Conservation (phyloP, 2,797 vertebrate genomes). For the Siniperca obscura region DNA sequence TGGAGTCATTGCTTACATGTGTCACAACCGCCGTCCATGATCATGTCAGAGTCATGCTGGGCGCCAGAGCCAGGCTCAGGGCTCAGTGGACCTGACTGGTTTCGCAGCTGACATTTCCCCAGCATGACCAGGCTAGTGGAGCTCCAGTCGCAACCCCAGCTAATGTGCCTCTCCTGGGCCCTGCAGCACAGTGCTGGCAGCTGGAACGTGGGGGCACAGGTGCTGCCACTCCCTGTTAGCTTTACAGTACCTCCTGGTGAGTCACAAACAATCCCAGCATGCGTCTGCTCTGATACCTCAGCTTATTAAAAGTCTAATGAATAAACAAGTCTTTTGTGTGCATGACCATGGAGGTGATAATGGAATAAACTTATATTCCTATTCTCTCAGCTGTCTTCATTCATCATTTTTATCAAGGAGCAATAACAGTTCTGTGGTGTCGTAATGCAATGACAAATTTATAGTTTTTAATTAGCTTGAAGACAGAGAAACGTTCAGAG, state of each 20-base stretch:
- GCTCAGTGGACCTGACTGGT: conserved; percentile 79
- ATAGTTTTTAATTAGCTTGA: conserved; percentile 47
- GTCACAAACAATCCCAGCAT: conserved; percentile 80
- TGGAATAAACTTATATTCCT: conserved; percentile 25
- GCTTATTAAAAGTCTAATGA: conserved; percentile 81
- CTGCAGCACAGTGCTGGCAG: conserved; percentile 69
- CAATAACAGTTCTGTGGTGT: conserved; percentile 11
- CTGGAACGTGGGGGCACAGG: conserved; percentile 78
- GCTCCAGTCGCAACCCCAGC: conserved; percentile 66
- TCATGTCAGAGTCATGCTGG: conserved; percentile 80
- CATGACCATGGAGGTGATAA: conserved; percentile 21
- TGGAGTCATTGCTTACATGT: conserved; percentile 84
- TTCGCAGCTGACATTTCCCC: conserved; percentile 84
- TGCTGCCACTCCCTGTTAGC: conserved; percentile 83
- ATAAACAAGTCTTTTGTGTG: conserved; percentile 66
- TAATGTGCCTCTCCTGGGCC: conserved; percentile 73
- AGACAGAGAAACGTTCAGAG: conserved; percentile 14
- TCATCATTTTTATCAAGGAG: conserved; percentile 41
- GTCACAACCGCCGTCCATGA: conserved; percentile 81
- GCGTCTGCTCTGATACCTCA: conserved; percentile 74
- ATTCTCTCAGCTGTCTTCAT: conserved; percentile 12
- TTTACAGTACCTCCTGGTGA: conserved; percentile 79
- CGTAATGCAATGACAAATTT: conserved; percentile 16
- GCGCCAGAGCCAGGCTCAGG: conserved; percentile 72
- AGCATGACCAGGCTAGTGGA: conserved; percentile 76